Base-by-base conservation (phyloP, 2,797 vertebrate genomes). In the Gymnoscopelus braueri region DNA sequence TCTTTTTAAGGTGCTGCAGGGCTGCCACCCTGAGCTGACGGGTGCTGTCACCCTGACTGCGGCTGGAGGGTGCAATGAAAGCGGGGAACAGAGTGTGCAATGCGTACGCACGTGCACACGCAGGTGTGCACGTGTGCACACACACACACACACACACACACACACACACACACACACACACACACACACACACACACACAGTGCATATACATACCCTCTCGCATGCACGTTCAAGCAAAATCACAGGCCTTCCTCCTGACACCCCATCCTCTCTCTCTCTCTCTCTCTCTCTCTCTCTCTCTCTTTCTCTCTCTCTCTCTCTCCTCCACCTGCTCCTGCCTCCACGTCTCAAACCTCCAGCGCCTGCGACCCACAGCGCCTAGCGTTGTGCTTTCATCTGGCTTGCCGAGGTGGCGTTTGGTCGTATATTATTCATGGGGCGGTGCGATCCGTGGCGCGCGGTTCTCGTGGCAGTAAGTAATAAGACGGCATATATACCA, bases 341-440 rank as follows among this genome's bases (percentile, higher is more conserved):
- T 75, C 66, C 13, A 12, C 49, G 74, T 83, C 77, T 85, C 83
- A 85, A 77, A 80, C 81, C 78, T 75, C 86, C 69, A 32, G 57
- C 64, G 63, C 76, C 62, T 88, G 86, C 76, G 75, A 92, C 92
- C 92, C 88, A 83, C 85, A 84, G 89, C 91, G 89, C 91, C 88
- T 87, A 73, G 81, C 61, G 64, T 4, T 77, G 85, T 48, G 71
- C 93, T 95, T 95, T 95, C 92, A 95, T 94, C 91, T 93, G 90
- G 7, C 39, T 44, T 84, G 88, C 86, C 85, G 91, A 93, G 90
- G 92, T 92, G 89, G 90, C 83, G 82, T 44, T 44, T 83, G 85
- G 90, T 94, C 87, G 82, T 94, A 92, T 94, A 94, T 95, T 94
- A 95, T 95, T 95, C 91, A 95, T 95, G 90, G 90, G 77, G 79